Evolutionary conservation across 2,888 invertebrate species (phyloP).

Genomic region (Ormia ochracea): DNA sequence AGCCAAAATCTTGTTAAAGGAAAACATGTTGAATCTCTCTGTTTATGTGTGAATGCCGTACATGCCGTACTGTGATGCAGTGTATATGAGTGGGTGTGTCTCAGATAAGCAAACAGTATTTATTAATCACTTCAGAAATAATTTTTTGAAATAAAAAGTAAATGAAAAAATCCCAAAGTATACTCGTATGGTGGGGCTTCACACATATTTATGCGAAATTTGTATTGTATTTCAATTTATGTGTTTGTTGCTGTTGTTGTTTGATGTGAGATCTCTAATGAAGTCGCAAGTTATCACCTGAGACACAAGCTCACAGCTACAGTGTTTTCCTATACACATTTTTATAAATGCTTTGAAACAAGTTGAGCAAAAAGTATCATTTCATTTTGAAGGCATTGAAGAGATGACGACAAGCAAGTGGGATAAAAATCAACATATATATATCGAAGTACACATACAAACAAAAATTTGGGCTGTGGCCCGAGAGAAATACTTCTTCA

Average conservation of each 20-base stretch:
- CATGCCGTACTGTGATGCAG: too few relatives aligned
- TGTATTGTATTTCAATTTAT: background rate
- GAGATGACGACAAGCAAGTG: conserved; percentile 52
- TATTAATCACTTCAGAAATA: too few relatives aligned
- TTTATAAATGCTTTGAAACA: conserved; percentile 14
- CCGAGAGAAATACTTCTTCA: conserved; percentile 47
- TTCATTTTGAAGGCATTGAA: conserved; percentile 32
- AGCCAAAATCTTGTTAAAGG: background rate
- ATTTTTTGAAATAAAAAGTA: background rate
- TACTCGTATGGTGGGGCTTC: background rate
- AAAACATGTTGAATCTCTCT: conserved; percentile 7
- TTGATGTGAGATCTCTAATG: conserved; percentile 37
- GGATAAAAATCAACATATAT: conserved; percentile 34
- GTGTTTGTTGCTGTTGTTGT: conserved; percentile 11
- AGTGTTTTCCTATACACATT: background rate
- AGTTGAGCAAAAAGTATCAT: conserved; percentile 42
- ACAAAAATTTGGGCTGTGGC: conserved; percentile 59
- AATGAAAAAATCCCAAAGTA: background rate
- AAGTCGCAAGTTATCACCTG: conserved; percentile 49
- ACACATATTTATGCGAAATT: background rate
- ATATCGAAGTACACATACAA: conserved; percentile 23
- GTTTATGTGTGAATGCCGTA: background rate
- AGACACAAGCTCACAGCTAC: conserved; percentile 33
- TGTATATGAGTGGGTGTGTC: background rate
- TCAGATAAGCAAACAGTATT: background rate